A percentile compares a stretch with the other conserved stretches of the same genome.
phyloP scores from a whole-genome alignment of 1,140 invertebrate genomes.

The Meloidogyne chitwoodi region DNA sequence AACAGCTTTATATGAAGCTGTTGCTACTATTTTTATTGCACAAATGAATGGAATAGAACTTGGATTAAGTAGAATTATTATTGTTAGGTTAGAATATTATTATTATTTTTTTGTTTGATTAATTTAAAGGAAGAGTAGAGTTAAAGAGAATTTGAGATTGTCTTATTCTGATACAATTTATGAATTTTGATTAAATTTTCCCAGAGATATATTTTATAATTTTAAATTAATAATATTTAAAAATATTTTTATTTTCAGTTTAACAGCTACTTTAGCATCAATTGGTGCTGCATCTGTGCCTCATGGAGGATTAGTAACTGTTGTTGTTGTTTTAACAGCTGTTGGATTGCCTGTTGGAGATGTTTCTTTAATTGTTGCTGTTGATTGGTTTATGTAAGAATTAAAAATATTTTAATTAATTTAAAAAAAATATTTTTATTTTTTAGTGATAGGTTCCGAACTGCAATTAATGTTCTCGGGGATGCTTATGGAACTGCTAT shows the following conservation, averaged over 20 bases:
- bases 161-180: too few species aligned
- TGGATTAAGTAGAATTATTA: constrained; percentile 67
- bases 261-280: constrained; percentile 88
- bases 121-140: not conserved
- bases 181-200: too few species aligned
- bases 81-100: constrained; percentile 74
- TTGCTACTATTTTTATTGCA: constrained; percentile 65
- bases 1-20: constrained; percentile 65
- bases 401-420: not conserved
- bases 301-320: constrained; percentile 81
- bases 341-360: constrained; percentile 85
- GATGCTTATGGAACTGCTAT: constrained; percentile 87
- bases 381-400: constrained; percentile 81
- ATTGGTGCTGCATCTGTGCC: constrained; percentile 93
- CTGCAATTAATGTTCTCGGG: constrained; percentile 90
- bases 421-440: not conserved
- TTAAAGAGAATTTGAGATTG: too few species aligned
- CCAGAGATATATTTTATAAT: not conserved
- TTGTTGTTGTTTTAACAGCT: constrained; percentile 92
- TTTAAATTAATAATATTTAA: too few species aligned
- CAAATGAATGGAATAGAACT: constrained; percentile 68
- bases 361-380: constrained; percentile 81
- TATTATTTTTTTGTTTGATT: too few species aligned
- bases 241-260: constrained; percentile 64
- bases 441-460: constrained; percentile 78